A percentile compares a stretch with the other conserved stretches of the same genome.
Conservation (phyloP, 2,797 vertebrate genomes). For the Crax fasciolata region DNA sequence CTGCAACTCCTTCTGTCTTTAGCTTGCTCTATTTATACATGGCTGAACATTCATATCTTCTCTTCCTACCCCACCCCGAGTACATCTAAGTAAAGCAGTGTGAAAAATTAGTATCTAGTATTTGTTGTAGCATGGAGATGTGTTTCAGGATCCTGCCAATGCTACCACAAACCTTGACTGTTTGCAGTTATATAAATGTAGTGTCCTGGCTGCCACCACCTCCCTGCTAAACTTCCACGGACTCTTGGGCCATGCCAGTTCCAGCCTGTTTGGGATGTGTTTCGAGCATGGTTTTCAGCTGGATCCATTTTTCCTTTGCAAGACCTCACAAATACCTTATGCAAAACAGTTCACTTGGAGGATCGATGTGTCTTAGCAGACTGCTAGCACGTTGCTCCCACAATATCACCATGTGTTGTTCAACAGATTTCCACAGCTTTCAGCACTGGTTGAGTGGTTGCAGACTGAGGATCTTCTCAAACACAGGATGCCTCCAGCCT, state of each 20-base stretch:
- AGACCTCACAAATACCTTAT: not conserved
- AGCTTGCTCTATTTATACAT: not conserved
- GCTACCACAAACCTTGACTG: not conserved
- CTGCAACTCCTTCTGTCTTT: not conserved
- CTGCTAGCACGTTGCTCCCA: not conserved
- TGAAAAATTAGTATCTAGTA: not conserved
- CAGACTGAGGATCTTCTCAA: not conserved
- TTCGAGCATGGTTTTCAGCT: not conserved
- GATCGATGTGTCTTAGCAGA: not conserved
- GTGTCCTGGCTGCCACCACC: not conserved
- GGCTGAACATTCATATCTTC: not conserved
- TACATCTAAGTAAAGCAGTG: not conserved
- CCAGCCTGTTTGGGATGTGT: not conserved
- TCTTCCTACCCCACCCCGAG: not conserved
- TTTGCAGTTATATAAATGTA: not conserved
- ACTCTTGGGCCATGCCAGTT: not conserved
- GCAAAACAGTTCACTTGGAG: not conserved
- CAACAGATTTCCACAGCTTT: not conserved
- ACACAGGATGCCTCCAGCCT: not conserved
- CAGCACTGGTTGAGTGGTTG: accelerated
- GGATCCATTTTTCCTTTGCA: not conserved
- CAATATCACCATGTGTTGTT: not conserved
- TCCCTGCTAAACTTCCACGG: not conserved
- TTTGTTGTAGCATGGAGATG: not conserved
- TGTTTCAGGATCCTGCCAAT: not conserved